Base-by-base conservation (phyloP, 2,113 vertebrate genomes). In the Nestor notabilis region DNA sequence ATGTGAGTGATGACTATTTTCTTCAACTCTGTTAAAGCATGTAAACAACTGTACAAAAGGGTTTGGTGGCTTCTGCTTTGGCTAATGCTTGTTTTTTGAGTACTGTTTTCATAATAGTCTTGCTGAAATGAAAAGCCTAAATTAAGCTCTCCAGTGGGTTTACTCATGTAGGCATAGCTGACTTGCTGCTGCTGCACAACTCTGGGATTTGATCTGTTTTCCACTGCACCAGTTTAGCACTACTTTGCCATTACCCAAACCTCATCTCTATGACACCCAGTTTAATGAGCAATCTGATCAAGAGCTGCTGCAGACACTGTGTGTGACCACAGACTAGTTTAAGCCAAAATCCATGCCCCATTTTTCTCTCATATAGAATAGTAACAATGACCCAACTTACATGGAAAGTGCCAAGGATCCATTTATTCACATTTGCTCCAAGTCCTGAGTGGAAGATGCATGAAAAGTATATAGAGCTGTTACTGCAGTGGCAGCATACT, bases 151-250 rank as follows among this genome's bases (percentile, higher is more conserved):
- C 37, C 41, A 37, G 10, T 31, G 46, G 60, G 20, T 21, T 96
- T 41, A 37, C 16, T 72, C 0, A 0, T 50, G 52, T 52, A 56
- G n/a, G 53, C 39, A 49, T 23, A 72, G 66, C 15, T 52, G n/a
- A 33, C 17, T 44, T 49, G 44, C 6, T 49, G 61, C 4, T 61
- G 31, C 39, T n/a, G 31, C 50, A 17, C 19, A 91, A 3, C 20
- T 87, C 46, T 29, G 17, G 39, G 43, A 29, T 84, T 68, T 63
- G 50, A 33, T 78, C 28, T 20, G 16, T 16, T 78, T 75, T 70
- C 61, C 17, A 21, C 70, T 58, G 41, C 56, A 39, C 13, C 19
- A 68, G 29, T 56, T 74, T 21, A 44, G n/a, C 50, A n/a, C 9
- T 41, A 9, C 41, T 25, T 78, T 10, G 17, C 11, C 20, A 5